phyloP scores from a whole-genome alignment of 2,888 invertebrate species.

The Rhodophaea formosa region DNA sequence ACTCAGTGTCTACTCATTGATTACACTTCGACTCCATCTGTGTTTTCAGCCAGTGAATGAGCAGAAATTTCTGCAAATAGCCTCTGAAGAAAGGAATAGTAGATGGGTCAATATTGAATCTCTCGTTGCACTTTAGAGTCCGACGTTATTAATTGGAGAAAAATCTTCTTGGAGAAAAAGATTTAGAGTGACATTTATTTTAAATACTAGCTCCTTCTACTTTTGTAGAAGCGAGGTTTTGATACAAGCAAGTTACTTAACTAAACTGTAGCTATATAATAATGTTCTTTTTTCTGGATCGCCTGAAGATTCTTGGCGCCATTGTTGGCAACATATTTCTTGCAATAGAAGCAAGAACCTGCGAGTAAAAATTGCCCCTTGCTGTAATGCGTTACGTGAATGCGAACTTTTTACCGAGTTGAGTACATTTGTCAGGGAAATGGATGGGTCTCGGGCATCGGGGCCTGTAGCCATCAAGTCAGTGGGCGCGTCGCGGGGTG shows the following conservation, averaged over 20 bases:
- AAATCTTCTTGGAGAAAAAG: background rate
- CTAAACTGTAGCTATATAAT: too few relatives aligned
- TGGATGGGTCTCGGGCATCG: constrained; percentile 34
- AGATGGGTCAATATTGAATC: background rate
- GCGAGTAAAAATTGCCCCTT: constrained; percentile 32
- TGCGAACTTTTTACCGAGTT: constrained; percentile 34
- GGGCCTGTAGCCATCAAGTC: constrained; percentile 29
- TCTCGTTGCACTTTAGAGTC: background rate
- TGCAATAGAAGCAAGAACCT: constrained; percentile 28
- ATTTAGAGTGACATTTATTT: too few relatives aligned
- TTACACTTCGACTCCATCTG: background rate
- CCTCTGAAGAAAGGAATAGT: background rate
- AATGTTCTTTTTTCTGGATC: too few relatives aligned
- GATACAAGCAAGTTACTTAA: too few relatives aligned
- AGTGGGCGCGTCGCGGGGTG: constrained; percentile 25
- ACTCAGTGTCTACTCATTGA: constrained; percentile 32
- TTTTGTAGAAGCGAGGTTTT: too few relatives aligned
- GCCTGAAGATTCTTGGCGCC: background rate
- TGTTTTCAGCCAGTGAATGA: background rate
- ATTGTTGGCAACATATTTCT: constrained; percentile 7
- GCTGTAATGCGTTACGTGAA: constrained; percentile 35
- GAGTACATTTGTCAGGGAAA: constrained; percentile 34
- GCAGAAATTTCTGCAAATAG: background rate
- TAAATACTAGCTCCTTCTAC: too few relatives aligned
- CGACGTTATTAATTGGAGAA: background rate